Evolutionary conservation across 2,113 vertebrate species (phyloP).

Genomic region (Accipiter cooperii): DNA sequence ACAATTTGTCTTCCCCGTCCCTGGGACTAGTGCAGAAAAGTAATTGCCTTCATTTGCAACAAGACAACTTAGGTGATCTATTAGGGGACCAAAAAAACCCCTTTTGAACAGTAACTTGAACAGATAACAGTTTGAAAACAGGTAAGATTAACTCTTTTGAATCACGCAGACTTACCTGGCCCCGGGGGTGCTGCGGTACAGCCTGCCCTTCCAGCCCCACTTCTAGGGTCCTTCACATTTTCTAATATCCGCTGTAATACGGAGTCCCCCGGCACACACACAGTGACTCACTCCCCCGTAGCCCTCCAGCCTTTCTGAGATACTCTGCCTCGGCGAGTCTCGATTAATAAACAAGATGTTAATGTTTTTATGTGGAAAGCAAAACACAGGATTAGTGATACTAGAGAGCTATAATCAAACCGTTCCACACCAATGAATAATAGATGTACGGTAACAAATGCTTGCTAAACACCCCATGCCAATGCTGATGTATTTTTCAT

Average conservation of each 20-base stretch:
- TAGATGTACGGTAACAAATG: background rate
- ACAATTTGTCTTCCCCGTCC: background rate
- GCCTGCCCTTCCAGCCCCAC: background rate
- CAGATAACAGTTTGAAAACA: background rate
- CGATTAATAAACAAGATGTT: slow-evolving; percentile 25
- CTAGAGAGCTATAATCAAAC: background rate
- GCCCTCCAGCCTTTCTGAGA: background rate
- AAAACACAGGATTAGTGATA: slow-evolving; percentile 18
- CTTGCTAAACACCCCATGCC: background rate
- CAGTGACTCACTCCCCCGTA: background rate
- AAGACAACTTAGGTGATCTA: background rate
- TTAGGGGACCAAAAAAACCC: background rate
- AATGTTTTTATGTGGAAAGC: slow-evolving; percentile 9
- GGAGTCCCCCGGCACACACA: background rate
- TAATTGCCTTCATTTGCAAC: background rate
- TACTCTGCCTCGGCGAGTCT: background rate
- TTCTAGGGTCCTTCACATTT: background rate
- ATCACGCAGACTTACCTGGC: background rate
- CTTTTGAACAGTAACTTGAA: background rate
- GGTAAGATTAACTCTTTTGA: background rate
- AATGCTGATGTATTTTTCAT: background rate
- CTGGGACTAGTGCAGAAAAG: background rate
- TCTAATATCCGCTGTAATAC: fast-evolving
- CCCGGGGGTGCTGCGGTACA: background rate
- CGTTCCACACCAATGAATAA: background rate